Percentiles rank a stretch among this genome's conserved stretches.
Evolutionary conservation across 2,113 vertebrate genomes (phyloP).

Genomic region (Thunnus thynnus): DNA sequence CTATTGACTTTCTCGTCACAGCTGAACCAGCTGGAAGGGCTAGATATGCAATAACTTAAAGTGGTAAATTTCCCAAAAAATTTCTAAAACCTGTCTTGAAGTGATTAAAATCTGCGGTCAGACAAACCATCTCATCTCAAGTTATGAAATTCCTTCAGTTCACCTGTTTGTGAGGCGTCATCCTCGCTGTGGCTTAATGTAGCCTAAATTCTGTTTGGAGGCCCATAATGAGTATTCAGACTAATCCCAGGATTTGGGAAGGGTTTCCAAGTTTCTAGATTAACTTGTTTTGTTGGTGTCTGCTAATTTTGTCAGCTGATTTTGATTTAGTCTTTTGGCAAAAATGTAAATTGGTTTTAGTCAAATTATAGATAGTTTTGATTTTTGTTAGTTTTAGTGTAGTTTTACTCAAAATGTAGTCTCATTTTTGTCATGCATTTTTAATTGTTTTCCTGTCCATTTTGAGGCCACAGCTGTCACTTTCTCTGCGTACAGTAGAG

Average conservation of each 20-base stretch:
- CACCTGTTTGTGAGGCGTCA: background rate
- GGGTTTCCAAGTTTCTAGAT: constrained; percentile 18
- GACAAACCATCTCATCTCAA: background rate
- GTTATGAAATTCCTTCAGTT: background rate
- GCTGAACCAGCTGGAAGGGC: constrained; percentile 28
- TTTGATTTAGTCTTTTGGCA: too few relatives aligned
- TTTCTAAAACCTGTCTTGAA: constrained; percentile 2
- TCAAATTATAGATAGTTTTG: too few relatives aligned
- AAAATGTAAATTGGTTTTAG: too few relatives aligned
- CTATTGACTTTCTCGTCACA: background rate
- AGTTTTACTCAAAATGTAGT: too few relatives aligned
- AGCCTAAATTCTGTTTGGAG: constrained; percentile 8
- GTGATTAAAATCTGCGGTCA: background rate
- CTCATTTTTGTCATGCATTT: too few relatives aligned
- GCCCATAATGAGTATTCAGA: constrained; percentile 3
- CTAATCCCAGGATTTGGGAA: constrained; percentile 16
- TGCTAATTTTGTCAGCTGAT: too few relatives aligned
- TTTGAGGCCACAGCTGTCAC: too few relatives aligned
- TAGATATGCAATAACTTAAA: constrained; percentile 5
- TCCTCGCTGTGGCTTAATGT: background rate
- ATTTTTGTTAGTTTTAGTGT: too few relatives aligned
- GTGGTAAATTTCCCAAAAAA: background rate
- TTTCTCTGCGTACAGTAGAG: too few relatives aligned
- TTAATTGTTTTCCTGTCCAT: too few relatives aligned
- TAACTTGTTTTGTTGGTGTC: constrained; percentile 18